A percentile compares a stretch with the other conserved stretches of the same genome.
Conservation (phyloP, 92 coral and sea anemone genomes). For the Zoanthus solanderi region DNA sequence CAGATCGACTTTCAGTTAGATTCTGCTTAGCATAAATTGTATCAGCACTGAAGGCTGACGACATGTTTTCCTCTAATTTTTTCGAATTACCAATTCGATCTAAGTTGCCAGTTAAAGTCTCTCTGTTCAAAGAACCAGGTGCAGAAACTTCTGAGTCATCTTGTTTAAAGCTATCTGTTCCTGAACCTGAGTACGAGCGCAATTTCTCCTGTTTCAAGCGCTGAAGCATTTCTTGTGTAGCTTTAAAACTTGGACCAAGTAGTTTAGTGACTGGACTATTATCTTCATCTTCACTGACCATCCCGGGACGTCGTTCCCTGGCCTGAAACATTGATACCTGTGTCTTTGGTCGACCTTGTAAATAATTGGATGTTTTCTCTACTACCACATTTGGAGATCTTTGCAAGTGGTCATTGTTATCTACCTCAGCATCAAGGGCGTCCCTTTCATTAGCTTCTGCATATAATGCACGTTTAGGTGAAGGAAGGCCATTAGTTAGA, state of each 20-base stretch:
- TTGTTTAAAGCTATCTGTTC: slow-evolving; percentile 47
- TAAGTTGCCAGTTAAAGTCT: neutral
- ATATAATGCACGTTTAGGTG: slow-evolving; percentile 2
- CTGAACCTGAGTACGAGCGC: slow-evolving; percentile 50
- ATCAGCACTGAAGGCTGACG: neutral
- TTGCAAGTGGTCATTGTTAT: neutral
- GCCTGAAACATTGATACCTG: slow-evolving; percentile 26
- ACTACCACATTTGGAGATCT: neutral
- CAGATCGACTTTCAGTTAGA: neutral
- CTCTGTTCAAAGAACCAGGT: neutral
- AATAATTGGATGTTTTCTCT: neutral
- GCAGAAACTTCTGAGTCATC: slow-evolving; percentile 9
- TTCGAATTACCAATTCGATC: neutral
- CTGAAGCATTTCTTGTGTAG: slow-evolving; percentile 83
- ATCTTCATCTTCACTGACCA: slow-evolving; percentile 74
- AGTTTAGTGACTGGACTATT: slow-evolving; percentile 96
- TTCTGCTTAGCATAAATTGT: slow-evolving; percentile 8
- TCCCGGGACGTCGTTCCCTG: slow-evolving; percentile 48
- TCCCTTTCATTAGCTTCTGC: neutral
- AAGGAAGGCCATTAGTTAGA: slow-evolving; percentile 4
- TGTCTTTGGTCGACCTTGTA: slow-evolving; percentile 10
- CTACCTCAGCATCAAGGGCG: slow-evolving; percentile 10
- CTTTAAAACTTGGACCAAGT: slow-evolving; percentile 95
- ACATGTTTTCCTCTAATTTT: slow-evolving; percentile 12
- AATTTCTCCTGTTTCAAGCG: slow-evolving; percentile 76